phyloP scores from a whole-genome alignment of 1,140 invertebrate species.

The Caerostris extrusa region DNA sequence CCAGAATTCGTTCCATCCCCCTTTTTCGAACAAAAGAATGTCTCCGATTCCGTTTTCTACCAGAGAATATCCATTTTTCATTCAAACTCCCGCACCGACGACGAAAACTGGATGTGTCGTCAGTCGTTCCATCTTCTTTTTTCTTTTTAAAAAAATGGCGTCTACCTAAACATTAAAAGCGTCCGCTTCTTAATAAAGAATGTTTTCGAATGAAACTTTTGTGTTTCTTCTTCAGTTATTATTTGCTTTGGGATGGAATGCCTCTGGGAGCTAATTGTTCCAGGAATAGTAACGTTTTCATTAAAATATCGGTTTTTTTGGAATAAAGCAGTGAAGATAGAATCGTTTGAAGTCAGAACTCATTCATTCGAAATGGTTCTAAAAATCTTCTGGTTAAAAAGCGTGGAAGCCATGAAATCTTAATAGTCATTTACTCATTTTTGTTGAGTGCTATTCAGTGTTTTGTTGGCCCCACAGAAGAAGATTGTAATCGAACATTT shows the following conservation, averaged over 20 bases:
- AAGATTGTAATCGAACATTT: too few relatives aligned
- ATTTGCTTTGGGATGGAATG: background rate
- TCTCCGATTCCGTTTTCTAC: background rate
- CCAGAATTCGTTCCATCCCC: background rate
- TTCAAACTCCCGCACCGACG: background rate
- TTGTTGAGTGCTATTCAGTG: too few relatives aligned
- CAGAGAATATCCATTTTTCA: background rate
- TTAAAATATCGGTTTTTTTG: background rate
- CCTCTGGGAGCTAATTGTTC: background rate
- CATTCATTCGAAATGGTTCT: background rate
- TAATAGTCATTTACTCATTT: too few relatives aligned
- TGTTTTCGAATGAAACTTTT: background rate
- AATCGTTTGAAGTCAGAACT: background rate
- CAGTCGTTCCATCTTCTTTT: background rate
- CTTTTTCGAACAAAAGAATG: background rate
- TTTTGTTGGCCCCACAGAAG: too few relatives aligned
- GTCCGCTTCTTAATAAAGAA: background rate
- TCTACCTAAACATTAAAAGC: background rate
- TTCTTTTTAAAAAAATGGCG: background rate
- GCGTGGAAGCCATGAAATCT: too few relatives aligned
- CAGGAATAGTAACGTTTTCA: conserved; percentile 28
- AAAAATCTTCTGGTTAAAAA: too few relatives aligned
- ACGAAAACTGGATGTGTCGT: background rate
- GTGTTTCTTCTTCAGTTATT: background rate
- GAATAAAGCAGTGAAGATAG: background rate